phyloP scores from a whole-genome alignment of 2,797 vertebrate genomes.

The Sebastes diaconus region DNA sequence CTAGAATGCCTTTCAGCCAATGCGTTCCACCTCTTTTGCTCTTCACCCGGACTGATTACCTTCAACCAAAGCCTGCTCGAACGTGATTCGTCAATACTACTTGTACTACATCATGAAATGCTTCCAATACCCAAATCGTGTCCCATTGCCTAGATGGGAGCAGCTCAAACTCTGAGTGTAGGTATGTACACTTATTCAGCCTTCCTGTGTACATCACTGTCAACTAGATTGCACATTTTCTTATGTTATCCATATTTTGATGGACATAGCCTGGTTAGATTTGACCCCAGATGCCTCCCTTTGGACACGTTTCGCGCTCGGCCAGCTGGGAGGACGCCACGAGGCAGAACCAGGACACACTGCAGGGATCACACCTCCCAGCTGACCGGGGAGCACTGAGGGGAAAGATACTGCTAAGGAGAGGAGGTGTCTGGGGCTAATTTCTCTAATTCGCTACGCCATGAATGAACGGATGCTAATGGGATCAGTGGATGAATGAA shows the following conservation, averaged over 20 bases:
- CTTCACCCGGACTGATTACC: no score
- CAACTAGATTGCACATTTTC: neutral
- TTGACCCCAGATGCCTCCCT: neutral
- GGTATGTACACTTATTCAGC: no score
- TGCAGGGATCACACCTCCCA: constrained; percentile 62
- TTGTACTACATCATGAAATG: no score
- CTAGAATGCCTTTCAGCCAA: no score
- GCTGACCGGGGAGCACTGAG: constrained; percentile 21
- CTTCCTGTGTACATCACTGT: neutral
- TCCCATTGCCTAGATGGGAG: neutral
- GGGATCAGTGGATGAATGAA: neutral
- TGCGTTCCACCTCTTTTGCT: no score
- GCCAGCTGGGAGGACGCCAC: constrained; percentile 4
- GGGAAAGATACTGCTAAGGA: neutral
- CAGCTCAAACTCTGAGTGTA: no score
- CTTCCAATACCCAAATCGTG: neutral
- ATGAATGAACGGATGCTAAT: neutral
- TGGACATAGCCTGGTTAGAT: neutral
- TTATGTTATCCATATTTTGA: neutral
- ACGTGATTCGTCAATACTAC: neutral
- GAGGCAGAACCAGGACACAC: constrained; percentile 26
- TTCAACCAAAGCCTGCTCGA: neutral
- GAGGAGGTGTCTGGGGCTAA: neutral
- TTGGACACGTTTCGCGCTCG: constrained; percentile 9
- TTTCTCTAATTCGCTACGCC: neutral